Percentiles rank a stretch among this genome's conserved stretches.
Conservation (phyloP, 2,797 vertebrate genomes). For the Tenualosa thibaudeaui region DNA sequence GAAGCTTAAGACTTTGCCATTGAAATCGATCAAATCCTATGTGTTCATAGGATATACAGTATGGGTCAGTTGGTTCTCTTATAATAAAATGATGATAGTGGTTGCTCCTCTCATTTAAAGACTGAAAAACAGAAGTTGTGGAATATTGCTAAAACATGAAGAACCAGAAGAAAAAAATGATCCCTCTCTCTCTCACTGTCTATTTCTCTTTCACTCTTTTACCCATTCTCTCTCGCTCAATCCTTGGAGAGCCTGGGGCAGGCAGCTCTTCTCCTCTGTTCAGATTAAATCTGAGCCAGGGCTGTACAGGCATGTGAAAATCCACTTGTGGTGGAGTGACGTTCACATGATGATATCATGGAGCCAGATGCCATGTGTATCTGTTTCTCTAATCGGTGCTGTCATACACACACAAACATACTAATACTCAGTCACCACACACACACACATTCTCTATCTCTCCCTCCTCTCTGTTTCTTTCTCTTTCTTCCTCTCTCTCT, state of each 20-base stretch:
- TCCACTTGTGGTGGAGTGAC: constrained; percentile 41
- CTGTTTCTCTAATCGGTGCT: background rate
- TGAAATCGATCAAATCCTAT: background rate
- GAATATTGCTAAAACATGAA: background rate
- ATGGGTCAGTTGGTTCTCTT: background rate
- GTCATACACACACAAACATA: constrained; percentile 18
- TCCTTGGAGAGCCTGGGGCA: constrained; percentile 34
- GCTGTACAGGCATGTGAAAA: constrained; percentile 38
- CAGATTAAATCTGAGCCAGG: constrained; percentile 46
- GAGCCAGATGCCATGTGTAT: background rate
- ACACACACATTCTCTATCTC: background rate
- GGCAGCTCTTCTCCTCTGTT: constrained; percentile 32
- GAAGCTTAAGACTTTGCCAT: background rate
- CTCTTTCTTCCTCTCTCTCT: too few species aligned
- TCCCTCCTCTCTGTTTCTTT: too few species aligned
- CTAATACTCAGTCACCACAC: background rate
- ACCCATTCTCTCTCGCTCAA: background rate
- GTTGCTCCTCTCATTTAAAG: background rate
- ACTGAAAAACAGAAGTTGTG: background rate
- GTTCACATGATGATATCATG: constrained; percentile 34
- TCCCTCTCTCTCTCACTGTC: background rate
- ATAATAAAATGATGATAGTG: background rate
- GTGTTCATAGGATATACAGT: background rate
- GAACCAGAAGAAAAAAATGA: background rate
- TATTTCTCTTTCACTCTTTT: background rate